Conservation (phyloP, 2,888 invertebrate species). For the Ametastegia equiseti region DNA sequence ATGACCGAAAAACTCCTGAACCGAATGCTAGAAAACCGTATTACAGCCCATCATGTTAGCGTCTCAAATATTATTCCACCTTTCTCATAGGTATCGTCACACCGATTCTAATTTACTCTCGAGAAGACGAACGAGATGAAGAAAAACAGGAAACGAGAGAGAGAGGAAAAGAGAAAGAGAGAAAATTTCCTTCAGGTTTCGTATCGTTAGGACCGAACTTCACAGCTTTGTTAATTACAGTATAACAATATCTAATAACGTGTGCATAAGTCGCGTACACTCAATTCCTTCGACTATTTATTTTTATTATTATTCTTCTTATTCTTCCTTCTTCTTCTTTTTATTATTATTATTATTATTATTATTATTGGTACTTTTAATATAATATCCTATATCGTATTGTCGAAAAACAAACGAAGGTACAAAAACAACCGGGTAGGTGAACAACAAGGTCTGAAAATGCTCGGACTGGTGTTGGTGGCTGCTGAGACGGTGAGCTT, state of each 20-base stretch:
- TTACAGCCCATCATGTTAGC: conserved; percentile 64
- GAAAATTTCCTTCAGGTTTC: neutral
- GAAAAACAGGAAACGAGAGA: too few relatives aligned
- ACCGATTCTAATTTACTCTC: neutral
- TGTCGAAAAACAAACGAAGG: neutral
- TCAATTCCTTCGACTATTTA: neutral
- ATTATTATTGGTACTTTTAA: too few relatives aligned
- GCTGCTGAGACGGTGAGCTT: conserved; percentile 4
- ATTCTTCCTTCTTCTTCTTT: too few relatives aligned
- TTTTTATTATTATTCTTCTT: too few relatives aligned
- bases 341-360: too few relatives aligned
- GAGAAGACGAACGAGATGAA: neutral
- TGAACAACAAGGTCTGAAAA: neutral
- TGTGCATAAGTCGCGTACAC: too few relatives aligned
- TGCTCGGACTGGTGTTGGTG: neutral
- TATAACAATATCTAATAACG: too few relatives aligned
- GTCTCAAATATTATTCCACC: neutral
- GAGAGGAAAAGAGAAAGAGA: neutral
- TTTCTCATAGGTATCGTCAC: neutral
- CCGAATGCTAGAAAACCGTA: conserved; percentile 73
- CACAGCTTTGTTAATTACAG: neutral
- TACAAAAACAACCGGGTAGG: neutral
- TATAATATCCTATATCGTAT: too few relatives aligned
- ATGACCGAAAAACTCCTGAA: conserved; percentile 61
- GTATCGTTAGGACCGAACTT: neutral